Evolutionary conservation across 2,888 invertebrate species (phyloP).

Genomic region (Drosophila borborema): DNA sequence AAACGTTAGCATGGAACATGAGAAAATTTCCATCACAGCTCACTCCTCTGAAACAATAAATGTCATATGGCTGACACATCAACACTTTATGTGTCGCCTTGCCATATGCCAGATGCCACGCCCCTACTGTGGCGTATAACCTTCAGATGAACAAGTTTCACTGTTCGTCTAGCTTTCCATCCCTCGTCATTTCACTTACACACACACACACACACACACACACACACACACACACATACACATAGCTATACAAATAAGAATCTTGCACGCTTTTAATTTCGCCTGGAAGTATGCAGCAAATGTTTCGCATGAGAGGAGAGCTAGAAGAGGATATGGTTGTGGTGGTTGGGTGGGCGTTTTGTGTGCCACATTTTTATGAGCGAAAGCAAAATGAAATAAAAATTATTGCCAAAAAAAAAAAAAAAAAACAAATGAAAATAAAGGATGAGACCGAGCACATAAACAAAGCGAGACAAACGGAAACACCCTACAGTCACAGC

Average conservation of each 20-base stretch:
- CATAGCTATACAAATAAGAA: slow-evolving; percentile 55
- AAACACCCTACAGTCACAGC: background rate
- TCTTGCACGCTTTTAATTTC: slow-evolving; percentile 79
- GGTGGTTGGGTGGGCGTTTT: slow-evolving; percentile 12
- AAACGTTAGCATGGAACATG: slow-evolving; percentile 46
- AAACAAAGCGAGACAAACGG: slow-evolving; percentile 26
- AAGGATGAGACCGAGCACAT: slow-evolving; percentile 45
- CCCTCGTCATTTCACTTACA: background rate
- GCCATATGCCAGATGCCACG: slow-evolving; percentile 49
- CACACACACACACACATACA: slow-evolving; percentile 5
- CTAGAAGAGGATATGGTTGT: background rate
- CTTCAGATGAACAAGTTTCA: background rate
- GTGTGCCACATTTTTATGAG: slow-evolving; percentile 70
- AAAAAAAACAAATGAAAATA: slow-evolving; percentile 18
- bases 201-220: slow-evolving; percentile 6
- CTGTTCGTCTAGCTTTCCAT: background rate
- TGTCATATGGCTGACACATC: slow-evolving; percentile 80
- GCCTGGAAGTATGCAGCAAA: slow-evolving; percentile 67
- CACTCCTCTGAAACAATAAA: slow-evolving; percentile 66
- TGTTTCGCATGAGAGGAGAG: slow-evolving; percentile 27
- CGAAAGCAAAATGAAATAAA: slow-evolving; percentile 70
- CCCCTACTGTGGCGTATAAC: background rate
- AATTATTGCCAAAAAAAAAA: slow-evolving; percentile 57
- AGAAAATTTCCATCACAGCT: slow-evolving; percentile 19
- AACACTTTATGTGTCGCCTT: slow-evolving; percentile 76